These are phyloP conservation scores for Tetraodon nigroviridis DNA, from an alignment of 2,113 vertebrate species.

Conservation along the genomic window DNA sequence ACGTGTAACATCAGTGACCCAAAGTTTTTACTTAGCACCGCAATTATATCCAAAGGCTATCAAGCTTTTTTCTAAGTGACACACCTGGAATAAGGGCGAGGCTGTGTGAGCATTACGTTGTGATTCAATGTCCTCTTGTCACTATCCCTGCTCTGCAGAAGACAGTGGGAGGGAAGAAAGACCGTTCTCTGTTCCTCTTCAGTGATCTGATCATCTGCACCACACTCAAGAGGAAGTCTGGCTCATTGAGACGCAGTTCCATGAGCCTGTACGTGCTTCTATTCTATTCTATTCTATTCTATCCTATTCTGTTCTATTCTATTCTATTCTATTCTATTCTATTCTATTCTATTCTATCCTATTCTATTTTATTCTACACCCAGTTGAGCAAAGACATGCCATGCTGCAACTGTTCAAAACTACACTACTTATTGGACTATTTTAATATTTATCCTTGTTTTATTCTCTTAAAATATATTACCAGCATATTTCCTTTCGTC, in stretches of 20 bases:
- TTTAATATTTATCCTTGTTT: too few species aligned
- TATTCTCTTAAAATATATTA: too few species aligned
- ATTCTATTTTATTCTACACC: too few species aligned
- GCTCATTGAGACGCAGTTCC: conserved; percentile 94
- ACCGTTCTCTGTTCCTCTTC: conserved; percentile 97
- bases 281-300: too few species aligned
- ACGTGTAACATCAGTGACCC: too few species aligned
- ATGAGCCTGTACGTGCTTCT: conserved; percentile 91
- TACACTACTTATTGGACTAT: conserved; percentile 19
- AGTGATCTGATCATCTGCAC: conserved; percentile 95
- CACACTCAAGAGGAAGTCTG: conserved; percentile 94
- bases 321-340: too few species aligned
- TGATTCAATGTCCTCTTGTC: neutral
- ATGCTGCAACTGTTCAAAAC: neutral
- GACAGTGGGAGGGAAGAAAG: conserved; percentile 91
- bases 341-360: too few species aligned
- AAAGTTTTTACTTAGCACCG: too few species aligned
- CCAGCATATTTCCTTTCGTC: neutral
- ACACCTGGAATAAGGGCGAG: too few species aligned
- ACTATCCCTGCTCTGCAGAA: conserved; percentile 74
- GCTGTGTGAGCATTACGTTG: neutral
- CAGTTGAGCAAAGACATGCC: neutral
- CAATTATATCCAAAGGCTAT: neutral
- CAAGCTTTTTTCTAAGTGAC: neutral
- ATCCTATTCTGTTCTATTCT: too few species aligned